phyloP scores from a whole-genome alignment of 2,113 vertebrate genomes.

The Typhlomys cinereus region DNA sequence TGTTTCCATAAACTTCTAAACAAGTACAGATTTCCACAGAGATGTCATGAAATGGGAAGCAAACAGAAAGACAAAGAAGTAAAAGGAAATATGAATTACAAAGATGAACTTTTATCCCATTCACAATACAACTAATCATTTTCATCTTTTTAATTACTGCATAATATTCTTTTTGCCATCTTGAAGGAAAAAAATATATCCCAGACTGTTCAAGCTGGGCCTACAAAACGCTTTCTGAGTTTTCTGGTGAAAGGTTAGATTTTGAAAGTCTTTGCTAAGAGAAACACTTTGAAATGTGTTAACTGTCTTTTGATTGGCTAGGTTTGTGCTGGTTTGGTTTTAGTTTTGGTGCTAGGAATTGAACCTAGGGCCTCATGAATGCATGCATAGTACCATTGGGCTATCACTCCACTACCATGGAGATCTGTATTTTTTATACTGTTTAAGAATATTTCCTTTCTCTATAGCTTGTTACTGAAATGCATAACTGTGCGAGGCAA shows the following conservation, averaged over 20 bases:
- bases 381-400: not conserved
- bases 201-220: constrained; percentile 10
- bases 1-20: constrained; percentile 51
- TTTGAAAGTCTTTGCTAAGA: constrained; percentile 19
- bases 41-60: not conserved
- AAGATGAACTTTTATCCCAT: constrained; percentile 21
- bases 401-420: not conserved
- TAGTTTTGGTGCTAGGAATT: not conserved
- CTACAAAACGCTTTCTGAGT: not conserved
- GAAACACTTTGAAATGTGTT: constrained; percentile 47
- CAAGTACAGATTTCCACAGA: not conserved
- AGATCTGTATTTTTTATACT: constrained; percentile 30
- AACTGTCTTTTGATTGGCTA: not conserved
- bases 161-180: constrained; percentile 8
- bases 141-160: not conserved
- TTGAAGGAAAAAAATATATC: not conserved
- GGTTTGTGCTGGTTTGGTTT: not conserved
- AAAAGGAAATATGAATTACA: constrained; percentile 14
- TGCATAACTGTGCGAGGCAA: not conserved
- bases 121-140: not conserved
- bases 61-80: not conserved
- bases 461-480: not conserved
- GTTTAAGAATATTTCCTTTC: constrained; percentile 20
- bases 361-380: not conserved
- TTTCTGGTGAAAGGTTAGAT: not conserved